Percentiles rank a stretch among this genome's conserved stretches.
phyloP scores from a whole-genome alignment of 2,113 vertebrate genomes.

The Tichodroma muraria region DNA sequence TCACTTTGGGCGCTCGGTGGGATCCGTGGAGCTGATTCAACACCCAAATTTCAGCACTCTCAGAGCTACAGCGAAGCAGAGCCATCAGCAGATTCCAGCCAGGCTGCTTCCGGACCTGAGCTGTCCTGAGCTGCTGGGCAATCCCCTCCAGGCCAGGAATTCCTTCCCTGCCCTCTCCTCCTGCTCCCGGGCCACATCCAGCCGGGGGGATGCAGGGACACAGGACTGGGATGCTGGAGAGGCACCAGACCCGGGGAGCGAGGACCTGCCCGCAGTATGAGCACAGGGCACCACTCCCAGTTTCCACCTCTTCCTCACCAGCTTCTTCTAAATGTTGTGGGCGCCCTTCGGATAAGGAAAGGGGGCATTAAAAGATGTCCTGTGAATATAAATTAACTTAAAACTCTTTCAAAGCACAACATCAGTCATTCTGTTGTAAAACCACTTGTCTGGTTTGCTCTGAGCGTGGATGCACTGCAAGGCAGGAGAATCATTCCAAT shows the following conservation, averaged over 20 bases:
- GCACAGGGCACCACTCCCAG: fast-evolving
- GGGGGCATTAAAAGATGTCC: not conserved
- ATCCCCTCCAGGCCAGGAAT: not conserved
- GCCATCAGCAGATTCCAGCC: not conserved
- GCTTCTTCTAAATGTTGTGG: not conserved
- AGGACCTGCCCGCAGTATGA: fast-evolving
- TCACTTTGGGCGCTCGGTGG: fast-evolving
- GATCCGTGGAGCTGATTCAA: not conserved
- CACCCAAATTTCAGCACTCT: not conserved
- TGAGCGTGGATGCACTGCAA: not conserved
- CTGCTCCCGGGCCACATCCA: fast-evolving
- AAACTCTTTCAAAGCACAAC: not conserved
- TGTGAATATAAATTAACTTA: not conserved
- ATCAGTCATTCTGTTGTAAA: not conserved
- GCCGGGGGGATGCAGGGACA: fast-evolving
- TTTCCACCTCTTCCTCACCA: not conserved
- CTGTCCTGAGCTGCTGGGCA: not conserved
- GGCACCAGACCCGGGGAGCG: fast-evolving
- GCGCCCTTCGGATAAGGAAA: fast-evolving
- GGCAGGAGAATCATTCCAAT: not conserved
- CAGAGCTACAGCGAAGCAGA: not conserved
- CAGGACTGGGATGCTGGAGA: not conserved
- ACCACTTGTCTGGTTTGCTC: not conserved
- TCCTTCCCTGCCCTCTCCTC: not conserved
- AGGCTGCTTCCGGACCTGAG: not conserved